Evolutionary conservation across 92 coral and sea anemone genomes (phyloP).

Genomic region (Phymanthus crucifer): DNA sequence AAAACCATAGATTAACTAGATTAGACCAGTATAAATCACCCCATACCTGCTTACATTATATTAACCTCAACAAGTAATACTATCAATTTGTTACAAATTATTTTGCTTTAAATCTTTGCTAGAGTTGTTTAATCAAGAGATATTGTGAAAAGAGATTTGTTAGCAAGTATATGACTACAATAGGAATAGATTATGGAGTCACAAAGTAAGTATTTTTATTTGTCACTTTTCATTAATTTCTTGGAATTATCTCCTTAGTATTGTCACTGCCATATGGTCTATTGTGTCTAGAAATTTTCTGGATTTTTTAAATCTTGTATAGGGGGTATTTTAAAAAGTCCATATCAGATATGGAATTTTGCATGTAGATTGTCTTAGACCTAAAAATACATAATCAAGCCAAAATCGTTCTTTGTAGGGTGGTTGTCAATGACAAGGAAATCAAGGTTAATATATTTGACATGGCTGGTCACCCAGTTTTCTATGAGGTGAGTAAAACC

Average conservation of each 20-base stretch:
- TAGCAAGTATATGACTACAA: constrained; percentile 97
- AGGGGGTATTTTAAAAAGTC: no score
- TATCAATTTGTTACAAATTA: neutral
- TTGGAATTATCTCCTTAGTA: no score
- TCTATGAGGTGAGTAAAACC: constrained; percentile 93
- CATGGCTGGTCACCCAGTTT: constrained; percentile 99
- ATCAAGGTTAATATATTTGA: constrained; percentile 98
- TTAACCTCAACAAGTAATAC: no score
- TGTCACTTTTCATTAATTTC: neutral
- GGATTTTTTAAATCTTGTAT: no score
- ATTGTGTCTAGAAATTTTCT: no score
- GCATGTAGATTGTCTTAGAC: no score
- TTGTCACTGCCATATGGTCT: no score
- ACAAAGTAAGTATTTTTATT: constrained; percentile 69
- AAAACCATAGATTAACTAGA: no score
- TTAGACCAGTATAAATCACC: no score
- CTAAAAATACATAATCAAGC: no score
- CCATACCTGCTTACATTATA: no score
- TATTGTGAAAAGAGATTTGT: constrained; percentile 98
- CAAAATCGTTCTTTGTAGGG: constrained; percentile 47
- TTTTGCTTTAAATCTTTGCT: neutral
- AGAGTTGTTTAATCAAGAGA: constrained; percentile 96
- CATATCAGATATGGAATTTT: no score
- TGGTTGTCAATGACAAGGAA: constrained; percentile 77
- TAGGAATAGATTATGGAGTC: constrained; percentile 97